Percentiles rank a stretch among this genome's conserved stretches.
These are phyloP conservation scores for Microctonus aethiopoides DNA, from an alignment of 2,888 invertebrate species.

Conservation along the genomic window DNA sequence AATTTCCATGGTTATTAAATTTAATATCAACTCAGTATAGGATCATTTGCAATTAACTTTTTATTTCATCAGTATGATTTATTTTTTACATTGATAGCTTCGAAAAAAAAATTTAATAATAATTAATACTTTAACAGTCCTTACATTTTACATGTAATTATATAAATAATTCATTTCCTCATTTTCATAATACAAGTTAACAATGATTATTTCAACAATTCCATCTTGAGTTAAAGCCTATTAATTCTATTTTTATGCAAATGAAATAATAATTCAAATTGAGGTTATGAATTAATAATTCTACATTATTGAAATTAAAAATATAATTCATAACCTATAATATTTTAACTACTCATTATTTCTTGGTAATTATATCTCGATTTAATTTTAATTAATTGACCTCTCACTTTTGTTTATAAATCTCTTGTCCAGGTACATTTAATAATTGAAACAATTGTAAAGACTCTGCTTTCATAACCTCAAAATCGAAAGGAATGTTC, in stretches of 20 bases:
- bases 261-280: background rate
- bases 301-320: background rate
- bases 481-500: background rate
- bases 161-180: background rate
- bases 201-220: background rate
- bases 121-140: background rate
- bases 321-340: no score
- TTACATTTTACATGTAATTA: background rate
- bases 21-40: background rate
- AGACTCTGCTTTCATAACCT: no score
- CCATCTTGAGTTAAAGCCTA: background rate
- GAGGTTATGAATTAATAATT: no score
- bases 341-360: no score
- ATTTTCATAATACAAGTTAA: background rate
- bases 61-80: background rate
- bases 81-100: background rate
- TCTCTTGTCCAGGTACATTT: background rate
- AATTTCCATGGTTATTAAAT: no score
- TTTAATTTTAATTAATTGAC: no score
- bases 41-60: background rate
- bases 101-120: background rate
- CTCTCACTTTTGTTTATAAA: no score
- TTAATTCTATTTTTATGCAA: background rate
- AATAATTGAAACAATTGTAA: background rate
- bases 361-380: no score